Conservation (phyloP, 2,888 invertebrate species). For the Phasia obesa region DNA sequence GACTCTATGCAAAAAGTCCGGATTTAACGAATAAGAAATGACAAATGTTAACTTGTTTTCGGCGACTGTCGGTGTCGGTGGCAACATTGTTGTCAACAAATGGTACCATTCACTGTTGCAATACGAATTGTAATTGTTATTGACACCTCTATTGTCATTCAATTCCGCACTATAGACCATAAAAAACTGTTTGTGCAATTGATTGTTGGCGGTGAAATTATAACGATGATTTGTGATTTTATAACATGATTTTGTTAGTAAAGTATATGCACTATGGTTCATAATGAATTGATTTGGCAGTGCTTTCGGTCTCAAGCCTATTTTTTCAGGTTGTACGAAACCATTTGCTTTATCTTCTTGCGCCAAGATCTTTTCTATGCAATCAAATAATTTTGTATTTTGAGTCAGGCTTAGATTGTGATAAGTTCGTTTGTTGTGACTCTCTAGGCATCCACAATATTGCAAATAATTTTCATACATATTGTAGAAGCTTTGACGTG, state of each 20-base stretch:
- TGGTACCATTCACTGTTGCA: conserved; percentile 66
- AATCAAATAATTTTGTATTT: conserved; percentile 72
- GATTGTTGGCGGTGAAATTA: conserved; percentile 13
- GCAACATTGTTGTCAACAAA: conserved; percentile 58
- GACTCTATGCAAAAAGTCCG: conserved; percentile 70
- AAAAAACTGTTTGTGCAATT: conserved; percentile 72
- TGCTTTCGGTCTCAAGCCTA: conserved; percentile 77
- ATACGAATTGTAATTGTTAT: conserved; percentile 14
- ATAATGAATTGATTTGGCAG: conserved; percentile 73
- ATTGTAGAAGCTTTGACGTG: conserved; percentile 87
- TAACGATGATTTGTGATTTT: conserved; percentile 26
- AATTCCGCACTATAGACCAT: conserved; percentile 67
- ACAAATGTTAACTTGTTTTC: conserved; percentile 71
- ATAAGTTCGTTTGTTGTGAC: conserved; percentile 72
- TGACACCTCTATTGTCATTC: conserved; percentile 33
- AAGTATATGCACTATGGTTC: conserved; percentile 66
- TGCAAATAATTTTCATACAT: conserved; percentile 74
- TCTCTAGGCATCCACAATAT: conserved; percentile 73
- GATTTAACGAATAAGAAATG: conserved; percentile 71
- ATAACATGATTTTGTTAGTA: conserved; percentile 49
- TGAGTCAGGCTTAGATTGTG: conserved; percentile 50
- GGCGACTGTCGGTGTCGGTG: conserved; percentile 33
- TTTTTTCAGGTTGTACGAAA: conserved; percentile 73
- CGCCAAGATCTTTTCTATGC: conserved; percentile 73
- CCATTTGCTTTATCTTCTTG: conserved; percentile 73